A percentile compares a stretch with the other conserved stretches of the same genome.
phyloP scores from a whole-genome alignment of 2,888 invertebrate genomes.

The Eucera pruinosa region DNA sequence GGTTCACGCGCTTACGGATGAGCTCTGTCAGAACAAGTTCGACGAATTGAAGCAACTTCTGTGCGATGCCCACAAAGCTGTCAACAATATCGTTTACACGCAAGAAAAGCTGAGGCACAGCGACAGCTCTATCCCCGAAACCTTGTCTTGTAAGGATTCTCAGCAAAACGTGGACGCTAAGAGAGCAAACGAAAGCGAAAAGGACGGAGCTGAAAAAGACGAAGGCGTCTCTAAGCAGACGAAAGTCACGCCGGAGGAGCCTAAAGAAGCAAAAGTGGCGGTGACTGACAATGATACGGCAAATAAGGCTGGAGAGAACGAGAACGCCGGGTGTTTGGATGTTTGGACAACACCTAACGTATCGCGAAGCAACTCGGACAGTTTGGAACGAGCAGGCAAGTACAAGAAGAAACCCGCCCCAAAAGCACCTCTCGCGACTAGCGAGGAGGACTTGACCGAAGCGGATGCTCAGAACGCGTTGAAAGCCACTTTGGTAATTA shows the following conservation, averaged over 20 bases:
- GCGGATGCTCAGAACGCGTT: conserved; percentile 78
- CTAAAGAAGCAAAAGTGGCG: background rate
- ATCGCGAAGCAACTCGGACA: conserved; percentile 74
- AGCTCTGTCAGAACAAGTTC: conserved; percentile 76
- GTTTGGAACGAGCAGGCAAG: conserved; percentile 83
- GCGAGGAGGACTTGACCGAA: conserved; percentile 63
- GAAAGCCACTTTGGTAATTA: conserved; percentile 85
- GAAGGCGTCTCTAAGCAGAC: too few species aligned
- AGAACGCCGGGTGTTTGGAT: conserved; percentile 6
- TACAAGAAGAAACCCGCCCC: conserved; percentile 86
- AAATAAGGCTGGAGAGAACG: conserved; percentile 2
- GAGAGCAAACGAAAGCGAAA: background rate
- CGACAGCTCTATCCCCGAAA: conserved; percentile 8
- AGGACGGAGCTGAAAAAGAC: too few species aligned
- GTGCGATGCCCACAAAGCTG: conserved; percentile 74
- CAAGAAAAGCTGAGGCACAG: conserved; percentile 59
- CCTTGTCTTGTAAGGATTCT: too few species aligned
- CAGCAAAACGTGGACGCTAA: background rate
- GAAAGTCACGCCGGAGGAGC: too few species aligned
- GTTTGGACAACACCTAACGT: conserved; percentile 37
- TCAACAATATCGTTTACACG: conserved; percentile 73
- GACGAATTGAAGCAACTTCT: conserved; percentile 77
- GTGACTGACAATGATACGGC: too few species aligned
- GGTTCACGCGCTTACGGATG: conserved; percentile 62
- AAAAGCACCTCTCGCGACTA: conserved; percentile 79